Base-by-base conservation (phyloP, 2,888 invertebrate species). In the Torymus texanus region DNA sequence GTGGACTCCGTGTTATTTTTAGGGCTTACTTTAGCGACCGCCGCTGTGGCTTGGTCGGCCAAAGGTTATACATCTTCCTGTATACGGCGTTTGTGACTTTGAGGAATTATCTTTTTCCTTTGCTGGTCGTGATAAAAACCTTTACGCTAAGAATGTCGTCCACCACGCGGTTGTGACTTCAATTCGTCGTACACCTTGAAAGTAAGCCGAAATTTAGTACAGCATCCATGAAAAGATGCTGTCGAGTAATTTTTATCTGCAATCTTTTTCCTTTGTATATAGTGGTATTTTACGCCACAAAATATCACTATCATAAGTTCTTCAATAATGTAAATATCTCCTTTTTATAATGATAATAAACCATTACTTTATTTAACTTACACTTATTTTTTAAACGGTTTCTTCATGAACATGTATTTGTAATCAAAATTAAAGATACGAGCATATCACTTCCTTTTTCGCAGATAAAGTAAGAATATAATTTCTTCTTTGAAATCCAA, bases 1-100 rank as follows among this genome's bases (percentile, higher is more conserved):
- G 80, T 82, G 82, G 85, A 82, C 29, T 29, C 1, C 78, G 82
- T 68, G 62, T 85, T 87, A 86, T 88, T 88, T 88, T 87, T 85
- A 87, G 86, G 82, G 72, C 56, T 73, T 59, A 80, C 78, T 84
- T 86, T 84, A 84, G 86, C 85, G 85, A 82, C 83, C 82, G 81
- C 74, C 29, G 62, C 76, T 50, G 13, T 50, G 63, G 50, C 63
- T 63, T 50, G 51, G 58, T 14, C 50, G 55, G 53, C 21, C 58
- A 50, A 71, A 55, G 56, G 51, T n/a, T n/a, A n/a, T 24, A 66
- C 58, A 72, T 67, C 58, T 29, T 29, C 29, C 29, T 29, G 29
- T 29, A 41, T 41, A 41, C 50, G 16, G 29, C 18, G 58, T 55
- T 62, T 55, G 78, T 11, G 14, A 61, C 62, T 78, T 71, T 68